A percentile compares a stretch with the other conserved stretches of the same genome.
Conservation (phyloP, 2,888 invertebrate species). For the Diaprepes abbreviatus region DNA sequence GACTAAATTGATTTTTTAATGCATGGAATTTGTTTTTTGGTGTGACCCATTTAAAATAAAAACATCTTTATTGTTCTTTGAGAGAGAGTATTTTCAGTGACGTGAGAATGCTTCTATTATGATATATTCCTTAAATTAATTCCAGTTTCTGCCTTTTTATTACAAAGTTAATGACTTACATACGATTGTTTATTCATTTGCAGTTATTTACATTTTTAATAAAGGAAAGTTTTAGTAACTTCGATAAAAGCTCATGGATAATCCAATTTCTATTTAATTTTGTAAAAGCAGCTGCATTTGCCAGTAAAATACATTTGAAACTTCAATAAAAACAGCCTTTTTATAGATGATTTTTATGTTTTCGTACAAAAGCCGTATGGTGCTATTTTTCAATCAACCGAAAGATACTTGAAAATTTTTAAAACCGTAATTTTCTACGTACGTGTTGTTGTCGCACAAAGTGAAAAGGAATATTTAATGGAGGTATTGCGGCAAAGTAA, state of each 20-base stretch:
- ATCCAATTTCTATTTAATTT: constrained; percentile 29
- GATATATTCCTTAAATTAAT: too few species aligned
- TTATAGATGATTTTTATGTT: constrained; percentile 29
- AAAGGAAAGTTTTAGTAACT: too few species aligned
- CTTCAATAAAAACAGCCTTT: constrained; percentile 20
- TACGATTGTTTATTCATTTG: too few species aligned
- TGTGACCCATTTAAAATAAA: too few species aligned
- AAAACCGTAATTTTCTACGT: constrained; percentile 15
- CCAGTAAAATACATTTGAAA: not conserved
- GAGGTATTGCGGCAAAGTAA: not conserved
- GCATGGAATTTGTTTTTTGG: too few species aligned
- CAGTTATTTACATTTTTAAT: too few species aligned
- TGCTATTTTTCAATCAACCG: constrained; percentile 29
- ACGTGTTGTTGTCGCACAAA: not conserved
- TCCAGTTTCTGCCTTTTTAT: too few species aligned
- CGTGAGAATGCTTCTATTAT: too few species aligned
- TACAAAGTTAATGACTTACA: too few species aligned
- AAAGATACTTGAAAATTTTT: constrained; percentile 28
- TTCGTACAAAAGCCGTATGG: constrained; percentile 10
- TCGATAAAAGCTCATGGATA: not conserved
- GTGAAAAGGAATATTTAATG: constrained; percentile 25
- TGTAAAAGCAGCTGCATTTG: constrained; percentile 22
- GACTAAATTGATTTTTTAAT: too few species aligned
- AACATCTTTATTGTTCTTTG: not conserved
- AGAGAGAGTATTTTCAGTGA: too few species aligned